Evolutionary conservation across 2,113 vertebrate genomes (phyloP).

Genomic region (Coptodon bakossiorum): DNA sequence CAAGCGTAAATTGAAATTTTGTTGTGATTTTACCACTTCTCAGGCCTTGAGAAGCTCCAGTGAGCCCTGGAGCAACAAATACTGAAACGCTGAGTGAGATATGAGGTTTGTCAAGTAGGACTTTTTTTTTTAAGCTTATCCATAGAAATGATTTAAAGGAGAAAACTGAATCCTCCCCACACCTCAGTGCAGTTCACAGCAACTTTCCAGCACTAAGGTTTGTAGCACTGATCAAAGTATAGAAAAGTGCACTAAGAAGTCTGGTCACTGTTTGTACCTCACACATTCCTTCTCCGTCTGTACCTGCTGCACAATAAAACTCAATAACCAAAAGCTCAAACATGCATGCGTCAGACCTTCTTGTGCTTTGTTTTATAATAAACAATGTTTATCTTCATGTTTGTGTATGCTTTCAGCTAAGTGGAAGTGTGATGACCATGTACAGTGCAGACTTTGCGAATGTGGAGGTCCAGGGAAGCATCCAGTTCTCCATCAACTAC

Average conservation of each 20-base stretch:
- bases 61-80: background rate
- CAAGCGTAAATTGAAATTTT: background rate
- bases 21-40: background rate
- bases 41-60: background rate
- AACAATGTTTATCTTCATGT: background rate
- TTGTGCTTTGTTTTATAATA: background rate
- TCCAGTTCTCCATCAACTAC: slow-evolving; percentile 92
- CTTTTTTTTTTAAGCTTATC: background rate
- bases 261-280: background rate
- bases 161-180: background rate
- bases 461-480: slow-evolving; percentile 85
- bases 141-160: background rate
- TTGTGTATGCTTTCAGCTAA: slow-evolving; percentile 71
- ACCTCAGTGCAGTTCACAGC: background rate
- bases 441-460: slow-evolving; percentile 84
- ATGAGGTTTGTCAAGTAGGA: background rate
- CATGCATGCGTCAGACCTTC: background rate
- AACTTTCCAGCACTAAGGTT: background rate
- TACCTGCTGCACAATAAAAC: background rate
- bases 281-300: background rate
- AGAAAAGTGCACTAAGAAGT: background rate
- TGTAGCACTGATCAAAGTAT: background rate
- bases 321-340: background rate
- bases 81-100: background rate
- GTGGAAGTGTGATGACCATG: slow-evolving; percentile 88